Percentiles rank a stretch among this genome's conserved stretches.
Evolutionary conservation across 2,113 vertebrate species (phyloP).

Genomic region (Chaetodon auriga): DNA sequence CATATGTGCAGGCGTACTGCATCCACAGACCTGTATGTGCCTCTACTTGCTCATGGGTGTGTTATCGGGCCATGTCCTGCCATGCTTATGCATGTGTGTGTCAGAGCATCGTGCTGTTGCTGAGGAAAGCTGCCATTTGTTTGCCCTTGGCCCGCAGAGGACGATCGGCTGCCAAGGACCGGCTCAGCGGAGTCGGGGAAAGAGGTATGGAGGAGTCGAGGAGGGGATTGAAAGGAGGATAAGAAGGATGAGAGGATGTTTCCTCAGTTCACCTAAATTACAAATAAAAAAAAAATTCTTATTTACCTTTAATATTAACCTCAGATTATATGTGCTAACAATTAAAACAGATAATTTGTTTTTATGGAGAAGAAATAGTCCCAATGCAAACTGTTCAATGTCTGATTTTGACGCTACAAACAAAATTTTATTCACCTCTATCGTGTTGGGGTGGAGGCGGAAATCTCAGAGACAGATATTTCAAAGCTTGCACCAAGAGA

Average conservation of each 20-base stretch:
- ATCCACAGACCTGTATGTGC: conserved; percentile 40
- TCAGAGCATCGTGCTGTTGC: conserved; percentile 59
- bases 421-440: neutral
- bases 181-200: conserved; percentile 42
- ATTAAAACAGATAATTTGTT: neutral
- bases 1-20: conserved; percentile 43
- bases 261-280: neutral
- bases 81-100: conserved; percentile 59
- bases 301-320: neutral
- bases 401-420: neutral
- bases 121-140: conserved; percentile 72
- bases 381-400: neutral
- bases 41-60: conserved; percentile 46
- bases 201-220: conserved; percentile 23
- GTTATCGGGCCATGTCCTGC: conserved; percentile 31
- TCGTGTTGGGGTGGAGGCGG: no score
- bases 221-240: conserved; percentile 23
- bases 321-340: no score
- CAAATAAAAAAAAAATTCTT: neutral
- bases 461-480: no score
- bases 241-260: conserved; percentile 23
- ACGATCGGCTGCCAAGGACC: conserved; percentile 65
- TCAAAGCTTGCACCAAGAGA: no score
- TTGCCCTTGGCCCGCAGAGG: conserved; percentile 67
- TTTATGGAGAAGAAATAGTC: neutral